Base-by-base conservation (phyloP, 2,888 invertebrate species). In the Ectemnius lituratus region DNA sequence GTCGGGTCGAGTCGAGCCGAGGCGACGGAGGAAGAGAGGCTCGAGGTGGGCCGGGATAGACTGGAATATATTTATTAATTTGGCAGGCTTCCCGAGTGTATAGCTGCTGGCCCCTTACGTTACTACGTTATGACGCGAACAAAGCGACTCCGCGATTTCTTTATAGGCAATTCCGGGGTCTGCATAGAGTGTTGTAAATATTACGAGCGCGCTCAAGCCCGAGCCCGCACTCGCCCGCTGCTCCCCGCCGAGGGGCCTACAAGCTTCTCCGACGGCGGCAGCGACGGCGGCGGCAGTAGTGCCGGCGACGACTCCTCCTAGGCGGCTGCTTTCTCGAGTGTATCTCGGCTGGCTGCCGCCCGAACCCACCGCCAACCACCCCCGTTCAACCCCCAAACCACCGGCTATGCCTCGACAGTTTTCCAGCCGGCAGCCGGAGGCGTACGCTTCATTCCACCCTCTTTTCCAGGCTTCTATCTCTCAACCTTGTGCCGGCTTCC, bases 61-160 rank as follows among this genome's bases (percentile, higher is more conserved):
- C 87, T 85, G 85, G 85, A 86, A 90, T 89, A 87, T 90, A 90
- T 90, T 90, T 90, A 90, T 90, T 90, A 90, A 90, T 90, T 90
- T 90, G 90, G 89, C 89, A 88, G 85, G 79, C 83, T 79, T 88
- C 89, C 89, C 88, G 85, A 81, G 81, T 84, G 85, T 88, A 85
- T 86, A 86, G 87, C 85, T 83, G 79, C 84, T 84, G 83, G 84
- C 85, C 84, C 84, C 85, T 88, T 88, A 87, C 88, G 86, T 89
- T 88, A 88, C 88, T 88, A 87, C 88, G 90, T 90, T 89, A 90
- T 90, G 89, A 89, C 88, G 88, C 89, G 90, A 90, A 90, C 90
- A 89, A 90, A 90, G 88, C 88, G 88, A 89, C 85, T 88, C 84
- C 83, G 83, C 88, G 88, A 90, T 90, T 90, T 90, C 89, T 90